Evolutionary conservation across 2,113 vertebrate genomes (phyloP).

Genomic region (Zingel zingel): DNA sequence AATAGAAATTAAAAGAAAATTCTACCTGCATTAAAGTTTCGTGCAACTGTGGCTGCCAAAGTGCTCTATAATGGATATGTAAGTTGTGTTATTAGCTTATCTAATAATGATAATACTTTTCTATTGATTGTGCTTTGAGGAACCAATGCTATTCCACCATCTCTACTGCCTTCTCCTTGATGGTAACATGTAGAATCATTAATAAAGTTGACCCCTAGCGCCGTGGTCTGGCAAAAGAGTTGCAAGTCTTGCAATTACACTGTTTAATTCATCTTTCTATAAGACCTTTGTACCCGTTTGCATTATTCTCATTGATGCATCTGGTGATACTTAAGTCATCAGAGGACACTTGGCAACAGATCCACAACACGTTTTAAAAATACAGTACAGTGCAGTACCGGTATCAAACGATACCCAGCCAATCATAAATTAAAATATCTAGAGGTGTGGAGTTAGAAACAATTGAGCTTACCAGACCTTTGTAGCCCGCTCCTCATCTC

Average conservation of each 20-base stretch:
- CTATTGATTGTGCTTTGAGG: slow-evolving; percentile 5
- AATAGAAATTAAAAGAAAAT: neutral
- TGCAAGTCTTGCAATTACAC: neutral
- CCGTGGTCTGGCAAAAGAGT: neutral
- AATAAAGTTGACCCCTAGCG: neutral
- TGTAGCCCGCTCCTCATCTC: neutral
- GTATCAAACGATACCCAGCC: too few species aligned
- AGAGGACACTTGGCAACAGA: slow-evolving; percentile 7
- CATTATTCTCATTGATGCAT: neutral
- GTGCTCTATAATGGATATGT: neutral
- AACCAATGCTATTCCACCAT: neutral
- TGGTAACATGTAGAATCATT: neutral
- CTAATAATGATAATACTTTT: neutral
- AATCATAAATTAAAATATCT: too few species aligned
- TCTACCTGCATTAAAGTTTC: slow-evolving; percentile 1
- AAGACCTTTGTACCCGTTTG: neutral
- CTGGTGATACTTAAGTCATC: neutral
- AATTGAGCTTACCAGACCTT: neutral
- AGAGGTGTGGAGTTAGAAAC: neutral
- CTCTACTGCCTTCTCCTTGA: neutral
- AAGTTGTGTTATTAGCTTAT: neutral
- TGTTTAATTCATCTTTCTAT: neutral
- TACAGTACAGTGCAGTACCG: neutral
- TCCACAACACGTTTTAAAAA: neutral
- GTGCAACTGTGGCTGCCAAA: neutral